Evolutionary conservation across 1,140 invertebrate genomes (phyloP), one percentile per base, ranked within the genome.

Genomic region (Caenorhabditis inopinata): DNA sequence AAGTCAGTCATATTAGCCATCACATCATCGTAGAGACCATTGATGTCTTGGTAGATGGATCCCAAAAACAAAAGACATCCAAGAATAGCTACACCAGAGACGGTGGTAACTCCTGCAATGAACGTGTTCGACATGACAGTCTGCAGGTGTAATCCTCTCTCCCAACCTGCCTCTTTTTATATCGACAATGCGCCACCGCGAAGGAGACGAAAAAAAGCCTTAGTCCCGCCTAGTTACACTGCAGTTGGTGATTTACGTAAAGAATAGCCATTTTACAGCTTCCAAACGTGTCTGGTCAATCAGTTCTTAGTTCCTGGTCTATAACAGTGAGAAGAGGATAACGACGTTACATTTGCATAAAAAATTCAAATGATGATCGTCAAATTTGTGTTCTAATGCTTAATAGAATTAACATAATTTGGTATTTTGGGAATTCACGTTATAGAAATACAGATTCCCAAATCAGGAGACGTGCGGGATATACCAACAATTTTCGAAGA

Each of bases 1-100:
- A 83, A 83, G 46, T 83, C 82, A 18, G n/a, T 23, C 62, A 83
- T 83, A 46, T 83, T 81, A 51, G 21, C 53, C 42, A 82, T 42
- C 38, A 62, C 75, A 21, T 74, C 48, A 25, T 58, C 53, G 47
- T 82, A 83, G 49, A 83, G 74, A 14, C 25, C 49, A 47, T 76
- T 76, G 79, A 83, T 82, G 38, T 83, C 82, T 12, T 82, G 29
- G 68, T 46, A 82, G 45, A 82, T 73, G 81, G 53, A 62, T 12
- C 46, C 47, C 9, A 78, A 68, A 21, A 68, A 68, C 3, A 68
- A 12, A 18, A 68, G 58, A 21, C 58, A 68, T 68, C 58, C 58
- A 12, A 68, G 58, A 68, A 68, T 68, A 35, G 58, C 58, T 23
- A 68, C 58, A 42, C 58, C 58, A 2, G 58, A 68, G 3, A 68